Conservation (phyloP, 2,888 invertebrate species). For the Microlaimidae sp. region DNA sequence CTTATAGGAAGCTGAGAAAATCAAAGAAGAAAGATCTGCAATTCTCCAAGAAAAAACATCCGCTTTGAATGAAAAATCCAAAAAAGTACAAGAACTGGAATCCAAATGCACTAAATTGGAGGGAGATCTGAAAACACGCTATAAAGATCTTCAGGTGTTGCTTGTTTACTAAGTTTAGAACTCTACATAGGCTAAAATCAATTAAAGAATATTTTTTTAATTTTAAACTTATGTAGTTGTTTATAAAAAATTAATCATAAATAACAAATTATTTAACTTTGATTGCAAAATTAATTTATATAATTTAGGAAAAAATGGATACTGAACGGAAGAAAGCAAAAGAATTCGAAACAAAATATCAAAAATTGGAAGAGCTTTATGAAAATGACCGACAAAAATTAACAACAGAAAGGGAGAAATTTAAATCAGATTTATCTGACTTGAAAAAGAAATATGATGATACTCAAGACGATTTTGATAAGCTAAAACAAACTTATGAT, state of each 20-base stretch:
- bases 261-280: background rate
- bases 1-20: slow-evolving; percentile 17
- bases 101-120: slow-evolving; percentile 15
- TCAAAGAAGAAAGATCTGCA: slow-evolving; percentile 22
- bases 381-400: slow-evolving; percentile 23
- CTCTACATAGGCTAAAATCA: background rate
- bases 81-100: slow-evolving; percentile 1
- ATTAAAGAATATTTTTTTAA: background rate
- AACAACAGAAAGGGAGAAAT: slow-evolving; percentile 25
- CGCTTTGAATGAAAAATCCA: slow-evolving; percentile 5
- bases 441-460: slow-evolving; percentile 13
- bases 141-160: slow-evolving; percentile 15
- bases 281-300: background rate
- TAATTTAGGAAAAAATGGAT: slow-evolving; percentile 24
- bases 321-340: slow-evolving; percentile 26
- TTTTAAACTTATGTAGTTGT: background rate
- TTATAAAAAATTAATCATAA: background rate
- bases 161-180: background rate
- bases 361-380: slow-evolving; percentile 31
- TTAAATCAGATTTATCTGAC: slow-evolving; percentile 25
- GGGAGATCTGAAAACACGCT: slow-evolving; percentile 11
- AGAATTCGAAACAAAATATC: slow-evolving; percentile 32
- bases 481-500: slow-evolving; percentile 11
- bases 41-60: slow-evolving; percentile 20
- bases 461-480: slow-evolving; percentile 4